phyloP scores from a whole-genome alignment of 2,797 vertebrate species.

The Mus minutoides region DNA sequence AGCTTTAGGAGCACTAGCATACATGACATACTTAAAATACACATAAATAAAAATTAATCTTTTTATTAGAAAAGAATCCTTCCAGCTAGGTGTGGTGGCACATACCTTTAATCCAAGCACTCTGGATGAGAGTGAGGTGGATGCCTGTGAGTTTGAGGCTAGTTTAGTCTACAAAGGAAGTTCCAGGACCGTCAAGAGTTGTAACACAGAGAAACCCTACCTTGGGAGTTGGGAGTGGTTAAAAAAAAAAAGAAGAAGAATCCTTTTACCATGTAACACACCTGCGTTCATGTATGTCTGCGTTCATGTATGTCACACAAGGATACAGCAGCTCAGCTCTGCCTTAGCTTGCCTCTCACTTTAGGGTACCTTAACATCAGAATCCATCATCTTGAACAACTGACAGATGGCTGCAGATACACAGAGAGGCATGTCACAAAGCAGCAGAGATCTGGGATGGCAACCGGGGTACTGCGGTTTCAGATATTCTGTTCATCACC shows the following conservation, averaged over 20 bases:
- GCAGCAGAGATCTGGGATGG: background rate
- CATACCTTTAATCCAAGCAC: background rate
- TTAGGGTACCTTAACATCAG: background rate
- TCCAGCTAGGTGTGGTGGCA: background rate
- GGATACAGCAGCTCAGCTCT: background rate
- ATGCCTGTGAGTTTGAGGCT: background rate
- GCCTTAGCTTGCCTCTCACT: background rate
- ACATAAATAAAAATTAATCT: background rate
- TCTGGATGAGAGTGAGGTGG: background rate
- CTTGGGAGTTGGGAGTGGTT: background rate
- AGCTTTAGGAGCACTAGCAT: background rate
- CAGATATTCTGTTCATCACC: background rate
- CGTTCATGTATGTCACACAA: background rate
- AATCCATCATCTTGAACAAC: background rate
- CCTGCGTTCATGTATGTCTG: background rate
- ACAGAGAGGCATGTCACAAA: fast-evolving
- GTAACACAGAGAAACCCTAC: background rate
- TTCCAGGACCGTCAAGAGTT: background rate
- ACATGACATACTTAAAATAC: background rate
- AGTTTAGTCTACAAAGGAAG: background rate
- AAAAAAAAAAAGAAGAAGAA: background rate
- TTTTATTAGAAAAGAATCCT: background rate
- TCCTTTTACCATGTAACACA: background rate
- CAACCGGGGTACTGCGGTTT: fast-evolving
- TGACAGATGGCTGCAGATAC: background rate